A percentile compares a stretch with the other conserved stretches of the same genome.
Conservation (phyloP, 2,888 invertebrate genomes). For the Acheta domesticus region DNA sequence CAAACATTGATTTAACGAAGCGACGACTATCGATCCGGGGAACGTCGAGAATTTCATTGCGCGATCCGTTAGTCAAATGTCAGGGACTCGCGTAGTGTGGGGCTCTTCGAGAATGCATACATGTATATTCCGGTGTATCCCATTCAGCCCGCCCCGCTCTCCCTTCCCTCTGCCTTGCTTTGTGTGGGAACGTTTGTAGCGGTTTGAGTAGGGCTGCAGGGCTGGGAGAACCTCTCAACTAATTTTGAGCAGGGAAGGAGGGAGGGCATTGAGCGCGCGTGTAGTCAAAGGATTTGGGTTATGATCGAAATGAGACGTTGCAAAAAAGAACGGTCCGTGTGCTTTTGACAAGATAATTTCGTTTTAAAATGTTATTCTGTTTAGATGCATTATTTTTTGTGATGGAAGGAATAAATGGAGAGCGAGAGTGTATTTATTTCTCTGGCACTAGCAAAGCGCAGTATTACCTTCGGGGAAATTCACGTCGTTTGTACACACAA, state of each 20-base stretch:
- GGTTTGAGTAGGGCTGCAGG: neutral
- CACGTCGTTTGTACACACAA: too few species aligned
- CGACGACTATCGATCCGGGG: constrained; percentile 18
- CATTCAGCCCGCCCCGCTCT: neutral
- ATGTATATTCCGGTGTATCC: neutral
- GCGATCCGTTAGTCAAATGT: neutral
- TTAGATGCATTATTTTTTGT: too few species aligned
- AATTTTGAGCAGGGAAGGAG: neutral
- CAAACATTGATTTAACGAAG: constrained; percentile 18
- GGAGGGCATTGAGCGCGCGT: neutral
- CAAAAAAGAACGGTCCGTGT: neutral
- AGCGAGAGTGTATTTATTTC: too few species aligned
- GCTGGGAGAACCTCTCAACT: neutral
- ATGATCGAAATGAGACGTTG: constrained; percentile 8
- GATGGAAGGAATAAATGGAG: too few species aligned
- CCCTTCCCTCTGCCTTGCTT: neutral
- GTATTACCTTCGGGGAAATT: too few species aligned
- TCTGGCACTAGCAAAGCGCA: too few species aligned
- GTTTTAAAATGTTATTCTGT: neutral
- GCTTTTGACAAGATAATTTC: constrained; percentile 10
- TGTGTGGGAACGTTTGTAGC: neutral
- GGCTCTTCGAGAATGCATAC: neutral
- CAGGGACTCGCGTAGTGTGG: neutral
- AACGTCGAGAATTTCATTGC: neutral
- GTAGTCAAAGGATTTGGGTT: neutral